These are phyloP conservation scores for Odobenus rosmarus DNA, from an alignment of 2,113 vertebrate species.

Conservation along the genomic window DNA sequence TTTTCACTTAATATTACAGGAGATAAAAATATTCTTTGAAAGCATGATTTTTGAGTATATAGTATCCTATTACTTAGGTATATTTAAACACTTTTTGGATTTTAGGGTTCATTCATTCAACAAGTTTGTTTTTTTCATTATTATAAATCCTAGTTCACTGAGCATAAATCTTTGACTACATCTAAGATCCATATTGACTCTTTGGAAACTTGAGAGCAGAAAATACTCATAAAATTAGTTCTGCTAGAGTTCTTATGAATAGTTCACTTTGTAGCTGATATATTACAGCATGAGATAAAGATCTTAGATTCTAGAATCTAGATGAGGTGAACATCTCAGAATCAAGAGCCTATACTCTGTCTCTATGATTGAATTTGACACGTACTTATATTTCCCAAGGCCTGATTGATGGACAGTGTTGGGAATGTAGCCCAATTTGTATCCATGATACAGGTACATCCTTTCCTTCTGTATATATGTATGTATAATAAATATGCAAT, in stretches of 20 bases:
- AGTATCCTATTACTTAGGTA: not conserved
- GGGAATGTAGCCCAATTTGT: not conserved
- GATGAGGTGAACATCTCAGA: slow-evolving; percentile 7
- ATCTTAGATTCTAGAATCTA: slow-evolving; percentile 33
- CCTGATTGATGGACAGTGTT: not conserved
- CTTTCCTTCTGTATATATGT: not conserved
- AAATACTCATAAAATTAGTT: slow-evolving; percentile 21
- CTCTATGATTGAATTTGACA: not conserved
- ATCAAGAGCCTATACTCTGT: not conserved
- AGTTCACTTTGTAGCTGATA: not conserved
- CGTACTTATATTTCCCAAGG: not conserved
- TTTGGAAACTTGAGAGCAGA: slow-evolving; percentile 51
- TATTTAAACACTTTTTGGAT: slow-evolving; percentile 28
- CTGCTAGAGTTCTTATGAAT: slow-evolving; percentile 14
- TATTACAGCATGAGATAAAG: not conserved
- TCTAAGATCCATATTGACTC: not conserved
- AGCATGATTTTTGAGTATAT: not conserved
- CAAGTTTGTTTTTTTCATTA: not conserved
- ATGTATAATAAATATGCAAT: not conserved
- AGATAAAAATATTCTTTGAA: slow-evolving; percentile 38
- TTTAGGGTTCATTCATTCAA: not conserved
- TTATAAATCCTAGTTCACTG: slow-evolving; percentile 31
- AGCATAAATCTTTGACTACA: slow-evolving; percentile 5
- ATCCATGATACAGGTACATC: not conserved
- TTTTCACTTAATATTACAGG: slow-evolving; percentile 2